Conservation (phyloP, 2,113 vertebrate species). For the Ginglymostoma cirratum region DNA sequence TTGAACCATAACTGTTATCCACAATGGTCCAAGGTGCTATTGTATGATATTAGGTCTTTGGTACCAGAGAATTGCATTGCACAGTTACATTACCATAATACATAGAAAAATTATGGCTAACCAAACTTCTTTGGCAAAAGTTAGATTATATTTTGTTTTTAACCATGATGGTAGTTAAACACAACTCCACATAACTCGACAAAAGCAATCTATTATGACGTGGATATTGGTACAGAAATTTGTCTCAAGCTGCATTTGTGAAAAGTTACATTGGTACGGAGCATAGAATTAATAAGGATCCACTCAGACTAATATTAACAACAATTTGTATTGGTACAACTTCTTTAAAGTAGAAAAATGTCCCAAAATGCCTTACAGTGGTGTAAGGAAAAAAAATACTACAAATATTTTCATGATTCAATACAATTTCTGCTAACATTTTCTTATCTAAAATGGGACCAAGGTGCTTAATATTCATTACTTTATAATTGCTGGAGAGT, state of each 20-base stretch:
- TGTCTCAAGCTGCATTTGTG: neutral
- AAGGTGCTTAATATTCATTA: constrained; percentile 13
- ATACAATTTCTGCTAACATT: neutral
- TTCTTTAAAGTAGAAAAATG: too few relatives aligned
- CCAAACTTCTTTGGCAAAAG: neutral
- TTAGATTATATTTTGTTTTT: neutral
- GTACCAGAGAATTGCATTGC: neutral
- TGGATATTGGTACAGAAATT: neutral
- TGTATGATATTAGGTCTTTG: neutral
- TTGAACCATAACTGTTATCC: neutral
- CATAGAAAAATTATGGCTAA: neutral
- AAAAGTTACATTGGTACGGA: neutral
- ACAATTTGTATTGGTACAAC: neutral
- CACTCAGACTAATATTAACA: neutral
- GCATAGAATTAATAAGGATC: neutral
- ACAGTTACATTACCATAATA: neutral
- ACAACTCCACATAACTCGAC: neutral
- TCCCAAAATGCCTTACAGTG: neutral
- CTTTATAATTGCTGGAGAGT: neutral
- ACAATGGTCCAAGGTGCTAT: neutral
- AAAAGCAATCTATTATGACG: neutral
- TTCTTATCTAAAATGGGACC: neutral
- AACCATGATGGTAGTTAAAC: neutral
- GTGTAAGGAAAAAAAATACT: neutral
- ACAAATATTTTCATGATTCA: neutral